These are phyloP conservation scores for Macrophya annulata DNA, from an alignment of 2,888 invertebrate genomes.

Conservation along the genomic window DNA sequence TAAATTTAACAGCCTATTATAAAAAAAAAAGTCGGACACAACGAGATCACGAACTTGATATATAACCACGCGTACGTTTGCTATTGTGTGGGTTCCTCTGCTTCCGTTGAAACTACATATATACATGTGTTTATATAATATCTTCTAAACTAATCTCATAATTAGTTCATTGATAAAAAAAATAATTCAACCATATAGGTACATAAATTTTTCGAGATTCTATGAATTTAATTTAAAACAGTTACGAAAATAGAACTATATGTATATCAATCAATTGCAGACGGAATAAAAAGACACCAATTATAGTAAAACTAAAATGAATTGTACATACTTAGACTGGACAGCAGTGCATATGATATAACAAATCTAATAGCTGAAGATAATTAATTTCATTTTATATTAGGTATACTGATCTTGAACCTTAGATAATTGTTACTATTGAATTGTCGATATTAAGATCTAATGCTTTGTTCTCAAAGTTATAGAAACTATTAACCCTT, in stretches of 20 bases:
- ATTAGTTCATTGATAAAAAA: background rate
- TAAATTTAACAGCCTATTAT: background rate
- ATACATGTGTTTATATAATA: background rate
- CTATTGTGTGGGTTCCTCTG: background rate
- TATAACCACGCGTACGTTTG: background rate
- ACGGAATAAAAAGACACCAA: background rate
- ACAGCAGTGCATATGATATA: background rate
- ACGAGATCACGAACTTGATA: conserved; percentile 25
- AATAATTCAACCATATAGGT: background rate
- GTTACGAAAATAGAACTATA: background rate
- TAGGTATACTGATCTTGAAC: background rate
- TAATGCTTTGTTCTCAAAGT: background rate
- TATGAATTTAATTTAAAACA: background rate
- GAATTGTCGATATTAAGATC: background rate
- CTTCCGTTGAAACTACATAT: background rate
- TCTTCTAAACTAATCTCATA: background rate
- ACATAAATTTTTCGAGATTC: background rate
- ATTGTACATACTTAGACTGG: background rate
- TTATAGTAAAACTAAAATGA: background rate
- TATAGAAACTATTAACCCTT: conserved; percentile 13
- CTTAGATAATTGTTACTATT: background rate
- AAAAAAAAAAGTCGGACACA: background rate
- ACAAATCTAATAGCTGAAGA: background rate
- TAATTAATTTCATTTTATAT: background rate
- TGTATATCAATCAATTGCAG: background rate